Percentiles rank a stretch among this genome's conserved stretches.
phyloP scores from a whole-genome alignment of 2,797 vertebrate species.

The Nyctalus aviator region DNA sequence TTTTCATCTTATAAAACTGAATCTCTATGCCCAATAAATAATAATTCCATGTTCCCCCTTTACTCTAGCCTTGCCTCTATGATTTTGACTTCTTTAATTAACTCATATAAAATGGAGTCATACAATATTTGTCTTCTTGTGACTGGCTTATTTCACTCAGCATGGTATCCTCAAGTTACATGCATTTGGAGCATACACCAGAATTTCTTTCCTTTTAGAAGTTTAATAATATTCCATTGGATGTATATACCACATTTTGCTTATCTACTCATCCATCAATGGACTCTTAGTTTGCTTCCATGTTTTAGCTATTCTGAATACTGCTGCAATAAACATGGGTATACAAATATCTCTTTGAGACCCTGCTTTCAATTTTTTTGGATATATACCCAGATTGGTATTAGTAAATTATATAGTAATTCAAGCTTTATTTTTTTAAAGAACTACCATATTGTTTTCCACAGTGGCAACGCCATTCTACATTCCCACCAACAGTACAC shows the following conservation, averaged over 20 bases:
- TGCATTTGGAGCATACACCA: neutral
- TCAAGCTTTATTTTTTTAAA: neutral
- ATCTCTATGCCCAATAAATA: neutral
- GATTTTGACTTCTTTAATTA: neutral
- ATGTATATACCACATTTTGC: neutral
- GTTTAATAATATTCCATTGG: neutral
- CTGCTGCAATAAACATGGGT: neutral
- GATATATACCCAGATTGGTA: neutral
- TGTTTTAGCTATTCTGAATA: neutral
- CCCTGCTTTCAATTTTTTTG: slow-evolving; percentile 5
- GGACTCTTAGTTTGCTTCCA: neutral
- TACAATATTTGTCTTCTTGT: neutral
- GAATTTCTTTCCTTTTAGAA: neutral
- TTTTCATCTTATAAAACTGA: neutral
- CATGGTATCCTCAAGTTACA: neutral
- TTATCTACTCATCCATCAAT: neutral
- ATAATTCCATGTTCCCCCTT: neutral
- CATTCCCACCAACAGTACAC: neutral
- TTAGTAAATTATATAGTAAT: neutral
- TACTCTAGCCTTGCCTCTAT: neutral
- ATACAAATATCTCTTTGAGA: neutral
- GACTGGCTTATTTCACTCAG: neutral
- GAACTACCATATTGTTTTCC: neutral
- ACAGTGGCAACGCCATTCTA: neutral
- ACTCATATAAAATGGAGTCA: neutral